Evolutionary conservation across 2,797 vertebrate species (phyloP).

Genomic region (Amblyraja radiata): DNA sequence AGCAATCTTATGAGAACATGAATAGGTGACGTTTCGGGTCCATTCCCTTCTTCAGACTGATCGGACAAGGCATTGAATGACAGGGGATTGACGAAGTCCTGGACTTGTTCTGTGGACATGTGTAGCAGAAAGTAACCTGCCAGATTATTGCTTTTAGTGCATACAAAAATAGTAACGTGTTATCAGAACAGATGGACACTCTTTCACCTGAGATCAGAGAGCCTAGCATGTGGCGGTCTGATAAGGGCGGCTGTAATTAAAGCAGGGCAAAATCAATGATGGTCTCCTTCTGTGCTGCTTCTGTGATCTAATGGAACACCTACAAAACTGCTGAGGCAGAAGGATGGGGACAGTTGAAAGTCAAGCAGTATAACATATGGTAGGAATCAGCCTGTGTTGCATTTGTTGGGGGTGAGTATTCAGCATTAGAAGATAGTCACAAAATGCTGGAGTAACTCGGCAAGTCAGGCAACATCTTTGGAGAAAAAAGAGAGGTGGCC

Average conservation of each 20-base stretch:
- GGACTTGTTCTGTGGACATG: neutral
- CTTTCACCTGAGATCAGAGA: neutral
- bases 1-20: no score
- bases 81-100: neutral
- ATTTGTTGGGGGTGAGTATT: neutral
- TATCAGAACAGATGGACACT: conserved; percentile 11
- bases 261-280: neutral
- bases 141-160: neutral
- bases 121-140: neutral
- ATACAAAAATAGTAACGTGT: neutral
- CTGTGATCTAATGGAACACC: neutral
- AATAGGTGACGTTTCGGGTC: no score
- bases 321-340: neutral
- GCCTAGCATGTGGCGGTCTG: neutral
- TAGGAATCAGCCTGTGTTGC: neutral
- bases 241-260: neutral
- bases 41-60: no score
- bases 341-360: neutral
- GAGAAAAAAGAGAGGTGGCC: no score
- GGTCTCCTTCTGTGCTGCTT: neutral
- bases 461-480: no score
- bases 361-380: neutral
- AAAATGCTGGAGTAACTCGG: no score
- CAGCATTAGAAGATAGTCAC: neutral
- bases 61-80: neutral